These are phyloP conservation scores for Tanypteryx hageni DNA, from an alignment of 2,888 invertebrate genomes.

Conservation along the genomic window DNA sequence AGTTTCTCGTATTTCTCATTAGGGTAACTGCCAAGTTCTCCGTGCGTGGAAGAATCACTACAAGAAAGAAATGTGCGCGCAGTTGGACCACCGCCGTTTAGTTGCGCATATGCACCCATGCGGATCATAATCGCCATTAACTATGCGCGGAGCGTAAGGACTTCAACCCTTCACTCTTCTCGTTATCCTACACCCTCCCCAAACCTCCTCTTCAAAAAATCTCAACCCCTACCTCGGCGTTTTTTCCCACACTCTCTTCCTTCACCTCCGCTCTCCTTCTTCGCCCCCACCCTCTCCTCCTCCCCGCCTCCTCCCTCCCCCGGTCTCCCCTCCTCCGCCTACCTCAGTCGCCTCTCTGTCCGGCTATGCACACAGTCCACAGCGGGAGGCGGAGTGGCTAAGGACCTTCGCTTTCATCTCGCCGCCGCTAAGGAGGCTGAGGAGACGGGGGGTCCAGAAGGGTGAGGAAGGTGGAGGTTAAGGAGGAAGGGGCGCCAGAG, in stretches of 20 bases:
- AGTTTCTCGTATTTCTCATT: too few relatives aligned
- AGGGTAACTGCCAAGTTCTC: too few relatives aligned
- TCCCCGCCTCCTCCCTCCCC: not conserved
- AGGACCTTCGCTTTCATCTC: conserved; percentile 47
- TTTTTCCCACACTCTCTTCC: not conserved
- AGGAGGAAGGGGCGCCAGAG: not conserved
- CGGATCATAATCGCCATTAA: not conserved
- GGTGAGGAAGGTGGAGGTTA: not conserved
- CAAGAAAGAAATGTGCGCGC: too few relatives aligned
- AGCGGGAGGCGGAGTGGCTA: conserved; percentile 44
- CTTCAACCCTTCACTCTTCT: too few relatives aligned
- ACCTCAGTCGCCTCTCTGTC: conserved; percentile 44
- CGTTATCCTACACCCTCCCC: not conserved
- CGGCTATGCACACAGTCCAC: conserved; percentile 55
- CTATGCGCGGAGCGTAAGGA: not conserved
- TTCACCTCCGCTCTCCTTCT: not conserved
- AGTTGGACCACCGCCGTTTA: not conserved
- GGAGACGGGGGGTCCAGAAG: not conserved
- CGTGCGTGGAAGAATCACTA: too few relatives aligned
- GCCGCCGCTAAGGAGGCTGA: conserved; percentile 57
- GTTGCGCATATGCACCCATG: not conserved
- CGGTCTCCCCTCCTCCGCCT: not conserved
- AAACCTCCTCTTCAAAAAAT: not conserved
- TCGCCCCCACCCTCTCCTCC: not conserved
- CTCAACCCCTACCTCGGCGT: not conserved